A percentile compares a stretch with the other conserved stretches of the same genome.
phyloP scores from a whole-genome alignment of 2,113 vertebrate species.

The Prinia subflava region DNA sequence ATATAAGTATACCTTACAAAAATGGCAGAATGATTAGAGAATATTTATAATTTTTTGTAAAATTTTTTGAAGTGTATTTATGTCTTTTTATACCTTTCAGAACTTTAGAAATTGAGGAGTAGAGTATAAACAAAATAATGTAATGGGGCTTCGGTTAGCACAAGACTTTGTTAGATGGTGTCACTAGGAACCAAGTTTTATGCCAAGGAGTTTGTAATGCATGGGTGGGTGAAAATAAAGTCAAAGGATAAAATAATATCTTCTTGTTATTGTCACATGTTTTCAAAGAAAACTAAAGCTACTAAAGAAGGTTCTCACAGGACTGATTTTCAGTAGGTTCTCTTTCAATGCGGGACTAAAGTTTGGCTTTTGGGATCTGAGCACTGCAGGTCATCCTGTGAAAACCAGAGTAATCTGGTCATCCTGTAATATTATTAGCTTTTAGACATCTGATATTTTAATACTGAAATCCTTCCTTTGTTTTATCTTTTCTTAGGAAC shows the following conservation, averaged over 20 bases:
- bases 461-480: background rate
- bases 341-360: background rate
- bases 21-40: background rate
- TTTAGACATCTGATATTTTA: background rate
- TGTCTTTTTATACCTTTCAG: background rate
- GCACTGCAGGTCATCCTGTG: background rate
- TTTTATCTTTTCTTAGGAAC: constrained; percentile 69
- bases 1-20: background rate
- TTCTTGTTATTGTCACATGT: background rate
- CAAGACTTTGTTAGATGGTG: background rate
- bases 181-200: background rate
- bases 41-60: background rate
- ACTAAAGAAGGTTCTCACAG: background rate
- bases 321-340: background rate
- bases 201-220: background rate
- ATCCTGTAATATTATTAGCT: background rate
- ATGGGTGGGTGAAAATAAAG: background rate
- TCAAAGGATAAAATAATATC: background rate
- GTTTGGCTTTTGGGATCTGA: background rate
- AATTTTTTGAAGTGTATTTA: background rate
- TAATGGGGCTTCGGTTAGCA: background rate
- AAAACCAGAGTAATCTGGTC: background rate
- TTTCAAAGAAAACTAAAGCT: background rate
- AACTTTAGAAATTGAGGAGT: background rate
- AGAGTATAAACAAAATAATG: background rate